phyloP scores from a whole-genome alignment of 2,888 invertebrate species.

The Seira sanloemensis region DNA sequence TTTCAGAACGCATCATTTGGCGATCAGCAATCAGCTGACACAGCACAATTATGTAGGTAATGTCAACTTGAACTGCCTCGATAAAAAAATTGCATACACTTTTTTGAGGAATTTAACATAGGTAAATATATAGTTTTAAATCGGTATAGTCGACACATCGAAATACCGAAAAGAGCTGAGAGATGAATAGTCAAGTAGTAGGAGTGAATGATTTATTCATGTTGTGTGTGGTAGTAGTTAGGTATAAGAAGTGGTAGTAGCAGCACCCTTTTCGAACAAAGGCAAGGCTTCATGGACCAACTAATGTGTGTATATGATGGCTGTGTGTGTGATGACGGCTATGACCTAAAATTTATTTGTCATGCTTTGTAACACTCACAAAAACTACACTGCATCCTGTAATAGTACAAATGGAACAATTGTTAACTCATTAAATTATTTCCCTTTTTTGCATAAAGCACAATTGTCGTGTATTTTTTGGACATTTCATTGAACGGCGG shows the following conservation, averaged over 20 bases:
- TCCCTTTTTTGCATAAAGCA: neutral
- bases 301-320: neutral
- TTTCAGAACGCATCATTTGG: neutral
- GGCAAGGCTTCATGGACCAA: constrained; percentile 16
- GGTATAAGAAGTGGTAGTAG: neutral
- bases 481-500: too few relatives aligned
- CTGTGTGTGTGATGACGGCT: constrained; percentile 17
- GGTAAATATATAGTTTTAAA: neutral
- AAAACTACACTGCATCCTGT: constrained; percentile 33
- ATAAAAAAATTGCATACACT: neutral
- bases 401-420: neutral
- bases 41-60: neutral
- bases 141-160: neutral
- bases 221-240: constrained; percentile 12
- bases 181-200: neutral
- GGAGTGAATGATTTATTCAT: neutral
- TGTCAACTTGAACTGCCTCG: neutral
- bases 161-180: neutral
- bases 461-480: too few relatives aligned
- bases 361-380: constrained; percentile 29
- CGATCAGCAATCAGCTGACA: neutral
- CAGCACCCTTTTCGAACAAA: constrained; percentile 8
- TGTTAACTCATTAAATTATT: neutral
- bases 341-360: constrained; percentile 50
- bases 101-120: neutral